Base-by-base conservation (phyloP, 1,140 invertebrate species). In the Zaprionus davidi region DNA sequence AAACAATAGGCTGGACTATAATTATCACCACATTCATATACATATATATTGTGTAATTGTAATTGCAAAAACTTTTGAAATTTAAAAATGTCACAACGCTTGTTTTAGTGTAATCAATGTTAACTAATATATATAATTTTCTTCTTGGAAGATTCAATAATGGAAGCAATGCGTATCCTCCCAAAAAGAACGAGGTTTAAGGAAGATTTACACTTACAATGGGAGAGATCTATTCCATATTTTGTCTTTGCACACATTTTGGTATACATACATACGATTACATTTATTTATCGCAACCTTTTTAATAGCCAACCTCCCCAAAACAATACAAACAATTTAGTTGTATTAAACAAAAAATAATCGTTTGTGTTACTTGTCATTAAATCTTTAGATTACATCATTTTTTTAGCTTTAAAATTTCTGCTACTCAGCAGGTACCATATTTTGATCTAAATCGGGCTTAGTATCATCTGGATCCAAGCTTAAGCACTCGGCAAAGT, bases 401-500 rank as follows among this genome's bases (percentile, higher is more conserved):
- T 38, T 56, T 38, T 51, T 31, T 28, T 46, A 65, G 56, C 44
- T 56, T 59, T n/a, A 63, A 59, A 66, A 57, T 46, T 28, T 28
- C 57, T 34, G 22, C 73, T 92, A 92, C 60, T 92, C 91, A 34
- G 91, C 82, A 76, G 90, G 91, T 69, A 92, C 90, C 65, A 90
- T 92, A 68, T 72, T 92, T 82, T 92, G 78, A 71, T 87, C 87
- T 60, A 91, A 44, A 64, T 92, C 84, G n/a, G 91, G 91, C 68
- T 91, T 92, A 5, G 83, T 92, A 58, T 95, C 95, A 86, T 96
- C 95, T 75, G 96, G 95, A 93, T 97, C 96, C 93, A 97, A 94
- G 90, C 95, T 96, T 94, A 97, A 96, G 94, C 96, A 97, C 94
- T 96, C 95, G 88, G 95, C 94, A 92, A 97, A 95, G 94, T 95